These are phyloP conservation scores for Habrosyne pyritoides DNA, from an alignment of 2,888 invertebrate species.

Conservation along the genomic window DNA sequence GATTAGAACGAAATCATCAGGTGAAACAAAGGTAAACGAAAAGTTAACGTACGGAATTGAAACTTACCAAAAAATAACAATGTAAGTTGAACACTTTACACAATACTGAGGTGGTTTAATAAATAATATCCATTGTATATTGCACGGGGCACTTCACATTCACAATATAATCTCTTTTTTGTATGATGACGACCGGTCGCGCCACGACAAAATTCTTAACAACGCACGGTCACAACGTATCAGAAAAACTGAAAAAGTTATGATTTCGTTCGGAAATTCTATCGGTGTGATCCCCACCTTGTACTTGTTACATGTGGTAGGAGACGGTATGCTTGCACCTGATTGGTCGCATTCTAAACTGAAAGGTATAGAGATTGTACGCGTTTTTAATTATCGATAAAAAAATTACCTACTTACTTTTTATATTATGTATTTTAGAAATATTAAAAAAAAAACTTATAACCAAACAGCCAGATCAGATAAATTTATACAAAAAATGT, in stretches of 20 bases:
- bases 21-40: constrained; percentile 49
- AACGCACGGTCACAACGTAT: constrained; percentile 30
- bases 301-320: constrained; percentile 49
- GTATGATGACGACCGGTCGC: constrained; percentile 39
- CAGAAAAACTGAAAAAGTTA: constrained; percentile 26
- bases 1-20: constrained; percentile 50
- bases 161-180: constrained; percentile 36
- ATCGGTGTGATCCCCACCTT: constrained; percentile 42
- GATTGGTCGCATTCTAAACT: background rate
- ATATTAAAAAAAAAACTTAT: too few species aligned
- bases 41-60: constrained; percentile 18
- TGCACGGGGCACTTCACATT: constrained; percentile 66
- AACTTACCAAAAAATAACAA: constrained; percentile 57
- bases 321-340: background rate
- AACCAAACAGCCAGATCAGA: too few species aligned
- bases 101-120: constrained; percentile 48
- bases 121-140: constrained; percentile 71
- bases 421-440: too few species aligned
- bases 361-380: background rate
- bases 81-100: constrained; percentile 43
- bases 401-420: too few species aligned
- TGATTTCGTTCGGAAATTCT: constrained; percentile 42
- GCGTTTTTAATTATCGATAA: background rate
- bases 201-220: constrained; percentile 52
- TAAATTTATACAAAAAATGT: too few species aligned